phyloP scores from a whole-genome alignment of 2,888 invertebrate species.

The Tuberolachnus salignus region DNA sequence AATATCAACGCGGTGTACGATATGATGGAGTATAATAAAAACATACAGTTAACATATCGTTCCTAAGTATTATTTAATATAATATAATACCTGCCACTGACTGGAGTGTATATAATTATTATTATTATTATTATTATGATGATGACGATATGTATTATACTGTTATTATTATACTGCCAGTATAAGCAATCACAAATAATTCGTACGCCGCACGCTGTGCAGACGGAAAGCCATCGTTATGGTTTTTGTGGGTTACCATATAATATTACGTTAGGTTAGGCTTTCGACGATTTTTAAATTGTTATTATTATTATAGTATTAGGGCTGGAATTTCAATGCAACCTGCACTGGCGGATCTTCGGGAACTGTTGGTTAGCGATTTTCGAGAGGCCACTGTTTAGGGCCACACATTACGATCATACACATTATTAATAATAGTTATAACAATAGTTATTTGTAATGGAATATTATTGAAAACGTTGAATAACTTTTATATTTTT shows the following conservation, averaged over 20 bases:
- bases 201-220: background rate
- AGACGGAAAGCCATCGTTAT: background rate
- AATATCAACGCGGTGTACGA: background rate
- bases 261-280: background rate
- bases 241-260: background rate
- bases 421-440: too few species aligned
- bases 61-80: conserved; percentile 8
- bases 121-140: background rate
- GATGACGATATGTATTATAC: background rate
- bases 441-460: too few species aligned
- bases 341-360: too few species aligned
- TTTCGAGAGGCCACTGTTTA: too few species aligned
- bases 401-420: too few species aligned
- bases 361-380: too few species aligned
- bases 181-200: conserved; percentile 1
- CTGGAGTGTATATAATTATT: conserved; percentile 17
- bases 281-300: background rate
- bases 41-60: background rate
- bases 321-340: too few species aligned
- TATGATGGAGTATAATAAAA: background rate
- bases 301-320: too few species aligned
- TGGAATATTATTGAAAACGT: too few species aligned
- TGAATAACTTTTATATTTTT: too few species aligned
- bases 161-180: background rate
- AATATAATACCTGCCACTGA: background rate